These are phyloP conservation scores for Linepithema humile DNA, from an alignment of 1,140 invertebrate genomes.

Conservation along the genomic window DNA sequence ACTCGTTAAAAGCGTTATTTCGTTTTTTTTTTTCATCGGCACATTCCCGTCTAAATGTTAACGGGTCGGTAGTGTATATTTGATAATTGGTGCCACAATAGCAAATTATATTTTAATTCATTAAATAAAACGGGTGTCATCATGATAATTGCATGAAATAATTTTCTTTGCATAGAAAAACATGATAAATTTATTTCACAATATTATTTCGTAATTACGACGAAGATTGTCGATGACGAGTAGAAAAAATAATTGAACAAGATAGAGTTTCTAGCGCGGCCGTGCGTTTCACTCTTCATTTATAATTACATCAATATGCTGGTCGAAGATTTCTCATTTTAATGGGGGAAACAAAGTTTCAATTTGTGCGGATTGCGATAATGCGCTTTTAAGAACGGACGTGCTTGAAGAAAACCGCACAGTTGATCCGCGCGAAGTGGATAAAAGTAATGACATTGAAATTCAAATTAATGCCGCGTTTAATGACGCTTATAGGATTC, in stretches of 20 bases:
- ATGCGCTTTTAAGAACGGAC: neutral
- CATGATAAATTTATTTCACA: neutral
- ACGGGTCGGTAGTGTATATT: neutral
- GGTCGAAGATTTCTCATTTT: neutral
- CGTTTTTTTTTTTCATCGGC: neutral
- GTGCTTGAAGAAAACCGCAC: constrained; percentile 5
- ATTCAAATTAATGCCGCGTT: constrained; percentile 62
- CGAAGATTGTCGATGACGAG: neutral
- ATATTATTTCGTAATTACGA: neutral
- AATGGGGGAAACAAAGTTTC: neutral
- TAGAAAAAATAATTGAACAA: neutral
- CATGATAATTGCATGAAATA: neutral
- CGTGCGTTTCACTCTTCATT: too few species aligned
- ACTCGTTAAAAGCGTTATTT: neutral
- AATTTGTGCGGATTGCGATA: constrained; percentile 17
- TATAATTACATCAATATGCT: too few species aligned
- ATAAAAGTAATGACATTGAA: constrained; percentile 60
- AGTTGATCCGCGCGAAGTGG: constrained; percentile 38
- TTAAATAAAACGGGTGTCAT: neutral
- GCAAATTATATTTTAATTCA: neutral
- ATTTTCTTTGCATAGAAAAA: neutral
- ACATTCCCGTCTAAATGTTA: neutral
- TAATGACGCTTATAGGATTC: constrained; percentile 64
- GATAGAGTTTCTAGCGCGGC: too few species aligned
- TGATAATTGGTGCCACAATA: neutral